phyloP scores from a whole-genome alignment of 2,797 vertebrate species.

The Dipus sagitta region DNA sequence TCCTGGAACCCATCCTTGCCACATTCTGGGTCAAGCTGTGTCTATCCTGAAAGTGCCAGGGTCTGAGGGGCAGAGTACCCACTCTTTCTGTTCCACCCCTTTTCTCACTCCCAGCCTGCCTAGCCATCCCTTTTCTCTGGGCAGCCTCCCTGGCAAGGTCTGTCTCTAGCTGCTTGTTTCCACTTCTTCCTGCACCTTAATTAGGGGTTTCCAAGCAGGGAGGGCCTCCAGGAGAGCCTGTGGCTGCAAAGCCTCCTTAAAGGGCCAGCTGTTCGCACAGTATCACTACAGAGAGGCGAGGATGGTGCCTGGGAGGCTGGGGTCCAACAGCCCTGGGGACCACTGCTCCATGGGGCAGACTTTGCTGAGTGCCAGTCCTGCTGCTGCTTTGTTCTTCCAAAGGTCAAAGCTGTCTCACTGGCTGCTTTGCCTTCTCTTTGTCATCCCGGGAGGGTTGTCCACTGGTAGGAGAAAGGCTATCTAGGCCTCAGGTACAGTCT shows the following conservation, averaged over 20 bases:
- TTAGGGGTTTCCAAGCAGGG: conserved; percentile 82
- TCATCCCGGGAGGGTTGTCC: conserved; percentile 20
- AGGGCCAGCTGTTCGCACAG: conserved; percentile 70
- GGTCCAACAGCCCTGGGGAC: not conserved
- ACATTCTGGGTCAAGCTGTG: not conserved
- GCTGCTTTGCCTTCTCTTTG: conserved; percentile 36
- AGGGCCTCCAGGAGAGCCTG: conserved; percentile 78
- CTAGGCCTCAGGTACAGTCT: conserved; percentile 6
- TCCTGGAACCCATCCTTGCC: not conserved
- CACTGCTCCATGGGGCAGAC: not conserved
- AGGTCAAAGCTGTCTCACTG: conserved; percentile 58
- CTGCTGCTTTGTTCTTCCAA: conserved; percentile 53
- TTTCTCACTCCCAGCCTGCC: conserved; percentile 41
- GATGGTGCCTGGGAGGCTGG: not conserved
- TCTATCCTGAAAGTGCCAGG: not conserved
- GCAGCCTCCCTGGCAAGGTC: conserved; percentile 59
- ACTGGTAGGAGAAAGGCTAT: conserved; percentile 22
- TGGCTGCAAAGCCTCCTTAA: conserved; percentile 81
- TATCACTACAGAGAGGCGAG: not conserved
- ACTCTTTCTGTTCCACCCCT: not conserved
- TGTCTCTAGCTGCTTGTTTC: conserved; percentile 80
- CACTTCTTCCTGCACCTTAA: conserved; percentile 78
- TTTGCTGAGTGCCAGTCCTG: conserved; percentile 41
- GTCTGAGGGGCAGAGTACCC: not conserved
- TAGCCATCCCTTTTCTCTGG: conserved; percentile 35